Evolutionary conservation across 2,797 vertebrate genomes (phyloP).

Genomic region (Dipus sagitta): DNA sequence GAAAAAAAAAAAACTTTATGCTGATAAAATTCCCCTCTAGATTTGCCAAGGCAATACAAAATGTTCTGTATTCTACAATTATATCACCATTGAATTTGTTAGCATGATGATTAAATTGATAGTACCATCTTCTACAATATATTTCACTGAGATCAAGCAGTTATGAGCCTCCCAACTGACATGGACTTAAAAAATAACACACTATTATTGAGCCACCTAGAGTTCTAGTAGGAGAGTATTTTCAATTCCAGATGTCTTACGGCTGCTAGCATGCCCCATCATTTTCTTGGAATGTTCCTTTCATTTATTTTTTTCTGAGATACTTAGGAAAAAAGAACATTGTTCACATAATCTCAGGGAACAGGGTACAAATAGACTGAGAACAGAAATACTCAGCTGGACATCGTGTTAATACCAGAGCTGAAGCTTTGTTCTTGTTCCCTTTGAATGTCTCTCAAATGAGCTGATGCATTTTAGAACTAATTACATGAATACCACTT

Average conservation of each 20-base stretch:
- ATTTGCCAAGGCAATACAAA: background rate
- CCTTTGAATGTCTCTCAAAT: slow-evolving; percentile 42
- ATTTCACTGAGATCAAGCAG: background rate
- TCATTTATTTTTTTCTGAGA: slow-evolving; percentile 64
- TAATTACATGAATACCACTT: slow-evolving; percentile 69
- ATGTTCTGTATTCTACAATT: background rate
- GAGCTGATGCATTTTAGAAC: slow-evolving; percentile 56
- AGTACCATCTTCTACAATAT: background rate
- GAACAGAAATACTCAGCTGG: slow-evolving; percentile 30
- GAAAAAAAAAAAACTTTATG: background rate
- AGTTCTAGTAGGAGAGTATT: slow-evolving; percentile 39
- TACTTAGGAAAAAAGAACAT: slow-evolving; percentile 52
- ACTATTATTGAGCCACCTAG: background rate
- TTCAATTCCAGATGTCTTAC: slow-evolving; percentile 48
- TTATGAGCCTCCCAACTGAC: slow-evolving; percentile 13
- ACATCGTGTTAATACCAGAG: slow-evolving; percentile 53
- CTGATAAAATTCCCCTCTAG: slow-evolving; percentile 1
- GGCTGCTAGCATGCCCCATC: slow-evolving; percentile 24
- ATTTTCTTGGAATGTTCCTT: slow-evolving; percentile 46
- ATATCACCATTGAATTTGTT: background rate
- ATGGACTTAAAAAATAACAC: background rate
- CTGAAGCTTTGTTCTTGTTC: slow-evolving; percentile 69
- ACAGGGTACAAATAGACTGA: slow-evolving; percentile 43
- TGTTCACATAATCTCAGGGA: slow-evolving; percentile 16
- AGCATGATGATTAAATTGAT: background rate